A percentile compares a stretch with the other conserved stretches of the same genome.
phyloP scores from a whole-genome alignment of 2,888 invertebrate species.

The Tricholauxania praeusta region DNA sequence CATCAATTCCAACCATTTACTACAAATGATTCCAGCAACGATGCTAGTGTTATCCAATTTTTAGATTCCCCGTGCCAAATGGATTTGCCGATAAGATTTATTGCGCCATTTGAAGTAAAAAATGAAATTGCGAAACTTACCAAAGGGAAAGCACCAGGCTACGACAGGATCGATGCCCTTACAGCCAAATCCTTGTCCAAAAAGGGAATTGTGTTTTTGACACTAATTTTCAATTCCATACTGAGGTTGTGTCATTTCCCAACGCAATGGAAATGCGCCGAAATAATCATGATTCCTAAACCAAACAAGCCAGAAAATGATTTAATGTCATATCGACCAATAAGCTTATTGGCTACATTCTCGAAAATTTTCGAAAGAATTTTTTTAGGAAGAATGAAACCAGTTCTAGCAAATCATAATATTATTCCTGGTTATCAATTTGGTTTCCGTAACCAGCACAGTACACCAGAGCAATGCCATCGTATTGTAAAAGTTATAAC shows the following conservation, averaged over 20 bases:
- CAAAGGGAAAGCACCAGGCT: neutral
- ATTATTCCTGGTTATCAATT: neutral
- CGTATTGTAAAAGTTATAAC: neutral
- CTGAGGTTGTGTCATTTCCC: neutral
- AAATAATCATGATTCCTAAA: conserved; percentile 26
- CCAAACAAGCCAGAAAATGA: conserved; percentile 6
- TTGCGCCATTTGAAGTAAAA: too few species aligned
- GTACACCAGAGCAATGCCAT: conserved; percentile 18
- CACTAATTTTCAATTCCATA: too few species aligned
- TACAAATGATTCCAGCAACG: neutral
- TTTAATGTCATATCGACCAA: conserved; percentile 4
- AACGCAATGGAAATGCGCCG: conserved; percentile 16
- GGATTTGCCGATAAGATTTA: neutral
- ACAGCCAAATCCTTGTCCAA: too few species aligned
- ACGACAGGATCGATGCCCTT: neutral
- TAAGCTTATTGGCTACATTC: conserved; percentile 12
- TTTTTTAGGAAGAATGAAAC: conserved; percentile 10
- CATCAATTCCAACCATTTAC: neutral
- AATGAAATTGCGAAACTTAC: neutral
- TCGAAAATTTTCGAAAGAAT: conserved; percentile 19
- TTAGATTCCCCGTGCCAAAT: conserved; percentile 1
- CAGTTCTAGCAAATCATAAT: neutral
- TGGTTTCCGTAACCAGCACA: conserved; percentile 6
- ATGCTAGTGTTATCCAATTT: neutral
- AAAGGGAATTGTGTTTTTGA: neutral